Evolutionary conservation across 2,888 invertebrate species (phyloP).

Genomic region (Cerastis leucographa): DNA sequence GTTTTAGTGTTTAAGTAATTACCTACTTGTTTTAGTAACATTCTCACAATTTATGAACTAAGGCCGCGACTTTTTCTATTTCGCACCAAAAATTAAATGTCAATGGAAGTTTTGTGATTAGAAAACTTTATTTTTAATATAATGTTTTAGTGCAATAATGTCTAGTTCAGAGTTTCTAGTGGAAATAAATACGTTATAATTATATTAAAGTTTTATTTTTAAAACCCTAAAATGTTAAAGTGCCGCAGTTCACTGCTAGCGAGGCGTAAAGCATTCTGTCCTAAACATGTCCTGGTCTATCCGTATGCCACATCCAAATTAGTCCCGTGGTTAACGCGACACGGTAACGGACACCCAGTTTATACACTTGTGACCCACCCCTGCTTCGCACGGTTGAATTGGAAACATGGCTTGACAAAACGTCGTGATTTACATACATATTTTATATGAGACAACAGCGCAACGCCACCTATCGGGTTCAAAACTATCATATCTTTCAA

Average conservation of each 20-base stretch:
- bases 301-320: background rate
- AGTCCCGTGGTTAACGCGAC: background rate
- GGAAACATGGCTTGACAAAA: background rate
- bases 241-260: background rate
- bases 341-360: no score
- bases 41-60: constrained; percentile 44
- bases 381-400: background rate
- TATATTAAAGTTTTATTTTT: constrained; percentile 58
- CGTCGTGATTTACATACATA: background rate
- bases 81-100: constrained; percentile 77
- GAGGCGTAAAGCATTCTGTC: background rate
- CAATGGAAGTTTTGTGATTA: constrained; percentile 68
- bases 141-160: constrained; percentile 80
- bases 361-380: background rate
- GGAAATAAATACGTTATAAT: constrained; percentile 78
- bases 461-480: no score
- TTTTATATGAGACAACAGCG: no score
- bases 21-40: constrained; percentile 42
- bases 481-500: no score
- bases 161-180: constrained; percentile 81
- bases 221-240: background rate
- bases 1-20: constrained; percentile 29
- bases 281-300: background rate
- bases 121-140: constrained; percentile 70
- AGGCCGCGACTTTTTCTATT: constrained; percentile 63